Conservation (phyloP, 2,113 vertebrate species). For the Hydrochoerus hydrochaeris region DNA sequence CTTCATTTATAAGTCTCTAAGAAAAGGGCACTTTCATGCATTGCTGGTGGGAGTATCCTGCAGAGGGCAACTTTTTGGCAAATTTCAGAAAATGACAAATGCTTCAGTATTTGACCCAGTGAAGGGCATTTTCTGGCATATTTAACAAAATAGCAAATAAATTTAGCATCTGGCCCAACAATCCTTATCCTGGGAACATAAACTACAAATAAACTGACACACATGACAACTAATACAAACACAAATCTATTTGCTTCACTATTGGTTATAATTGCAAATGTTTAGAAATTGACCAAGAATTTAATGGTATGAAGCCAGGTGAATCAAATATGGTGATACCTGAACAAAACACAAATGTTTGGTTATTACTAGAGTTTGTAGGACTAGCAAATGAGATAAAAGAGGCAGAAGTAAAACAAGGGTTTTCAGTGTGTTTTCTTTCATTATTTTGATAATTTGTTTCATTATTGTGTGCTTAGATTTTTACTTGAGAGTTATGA, state of each 20-base stretch:
- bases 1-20: background rate
- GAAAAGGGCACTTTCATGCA: background rate
- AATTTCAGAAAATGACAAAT: conserved; percentile 37
- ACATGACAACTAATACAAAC: background rate
- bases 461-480: background rate
- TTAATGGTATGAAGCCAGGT: background rate
- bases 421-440: background rate
- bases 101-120: background rate
- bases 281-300: background rate
- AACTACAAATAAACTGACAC: background rate
- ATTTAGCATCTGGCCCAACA: background rate
- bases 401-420: background rate
- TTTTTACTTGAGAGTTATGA: conserved; percentile 14
- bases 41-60: background rate
- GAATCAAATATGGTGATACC: background rate
- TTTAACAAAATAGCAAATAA: conserved; percentile 46
- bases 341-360: background rate
- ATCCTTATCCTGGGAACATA: background rate
- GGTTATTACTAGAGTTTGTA: background rate
- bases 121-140: background rate
- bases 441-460: background rate
- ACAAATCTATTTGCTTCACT: background rate
- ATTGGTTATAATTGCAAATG: background rate
- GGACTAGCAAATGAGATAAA: background rate
- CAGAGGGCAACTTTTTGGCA: background rate